Conservation (phyloP, 2,888 invertebrate species). For the Pardosa pseudoannulata region DNA sequence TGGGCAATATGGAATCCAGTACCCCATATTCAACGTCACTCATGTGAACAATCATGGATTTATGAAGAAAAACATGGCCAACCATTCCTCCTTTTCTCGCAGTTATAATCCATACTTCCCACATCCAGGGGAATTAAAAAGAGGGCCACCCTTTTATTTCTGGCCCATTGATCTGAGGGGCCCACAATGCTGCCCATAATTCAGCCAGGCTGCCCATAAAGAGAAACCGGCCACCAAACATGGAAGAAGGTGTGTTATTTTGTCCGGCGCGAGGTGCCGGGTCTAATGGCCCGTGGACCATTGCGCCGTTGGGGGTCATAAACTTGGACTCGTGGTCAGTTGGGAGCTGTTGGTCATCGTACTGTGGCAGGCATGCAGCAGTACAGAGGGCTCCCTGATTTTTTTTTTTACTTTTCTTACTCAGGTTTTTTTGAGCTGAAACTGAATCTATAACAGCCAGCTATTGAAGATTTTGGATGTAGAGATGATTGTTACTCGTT, state of each 20-base stretch:
- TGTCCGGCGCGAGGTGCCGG: neutral
- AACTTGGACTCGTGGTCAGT: conserved; percentile 40
- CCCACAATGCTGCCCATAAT: neutral
- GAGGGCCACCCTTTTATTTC: neutral
- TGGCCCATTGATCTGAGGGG: neutral
- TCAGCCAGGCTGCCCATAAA: neutral
- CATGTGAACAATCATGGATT: neutral
- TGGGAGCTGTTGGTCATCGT: conserved; percentile 29
- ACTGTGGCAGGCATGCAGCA: no score
- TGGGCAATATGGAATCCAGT: neutral
- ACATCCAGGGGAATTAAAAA: conserved; percentile 1
- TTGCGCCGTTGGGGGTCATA: conserved; percentile 62
- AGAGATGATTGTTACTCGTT: no score
- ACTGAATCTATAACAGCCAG: no score
- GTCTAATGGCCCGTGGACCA: conserved; percentile 50
- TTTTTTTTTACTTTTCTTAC: no score
- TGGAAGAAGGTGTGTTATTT: conserved; percentile 14
- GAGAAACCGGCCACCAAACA: neutral
- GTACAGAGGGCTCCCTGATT: no score
- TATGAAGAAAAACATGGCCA: conserved; percentile 10
- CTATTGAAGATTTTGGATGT: no score
- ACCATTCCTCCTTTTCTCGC: neutral
- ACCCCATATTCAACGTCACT: neutral
- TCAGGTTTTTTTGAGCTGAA: no score
- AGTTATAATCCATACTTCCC: conserved; percentile 9